These are phyloP conservation scores for Caenorhabditis imperialis DNA, from an alignment of 2,888 invertebrate genomes.

Conservation along the genomic window DNA sequence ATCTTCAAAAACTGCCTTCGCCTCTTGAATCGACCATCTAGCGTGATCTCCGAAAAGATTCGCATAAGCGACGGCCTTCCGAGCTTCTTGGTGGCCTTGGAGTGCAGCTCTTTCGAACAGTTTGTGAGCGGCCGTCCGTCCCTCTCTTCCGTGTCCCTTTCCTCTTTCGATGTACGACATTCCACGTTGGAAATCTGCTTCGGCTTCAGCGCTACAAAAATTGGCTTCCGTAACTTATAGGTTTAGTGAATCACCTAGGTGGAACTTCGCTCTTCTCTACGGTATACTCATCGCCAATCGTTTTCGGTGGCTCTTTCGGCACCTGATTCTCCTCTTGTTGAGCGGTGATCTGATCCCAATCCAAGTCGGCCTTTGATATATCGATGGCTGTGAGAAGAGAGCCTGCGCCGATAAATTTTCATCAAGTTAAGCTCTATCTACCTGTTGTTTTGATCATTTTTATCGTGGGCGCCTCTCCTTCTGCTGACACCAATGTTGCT, in stretches of 20 bases:
- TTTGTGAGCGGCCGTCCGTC: slow-evolving; percentile 83
- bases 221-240: too few relatives aligned
- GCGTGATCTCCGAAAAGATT: slow-evolving; percentile 88
- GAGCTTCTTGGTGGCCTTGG: slow-evolving; percentile 87
- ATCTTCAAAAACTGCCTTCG: slow-evolving; percentile 85
- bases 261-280: slow-evolving; percentile 18
- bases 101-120: slow-evolving; percentile 87
- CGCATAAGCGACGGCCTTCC: slow-evolving; percentile 86
- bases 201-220: slow-evolving; percentile 23
- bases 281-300: slow-evolving; percentile 21
- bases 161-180: slow-evolving; percentile 53
- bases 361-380: slow-evolving; percentile 33
- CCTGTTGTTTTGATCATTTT: slow-evolving; percentile 33
- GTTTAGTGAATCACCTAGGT: too few relatives aligned
- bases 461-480: slow-evolving; percentile 31
- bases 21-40: slow-evolving; percentile 86
- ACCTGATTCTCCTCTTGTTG: slow-evolving; percentile 33
- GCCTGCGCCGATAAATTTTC: slow-evolving; percentile 1
- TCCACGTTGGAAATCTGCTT: slow-evolving; percentile 45
- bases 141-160: slow-evolving; percentile 61
- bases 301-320: neutral
- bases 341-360: slow-evolving; percentile 31
- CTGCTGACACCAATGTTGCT: slow-evolving; percentile 26
- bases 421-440: neutral
- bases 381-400: slow-evolving; percentile 28